Evolutionary conservation across 2,113 vertebrate species (phyloP).

Genomic region (Odontesthes bonariensis): DNA sequence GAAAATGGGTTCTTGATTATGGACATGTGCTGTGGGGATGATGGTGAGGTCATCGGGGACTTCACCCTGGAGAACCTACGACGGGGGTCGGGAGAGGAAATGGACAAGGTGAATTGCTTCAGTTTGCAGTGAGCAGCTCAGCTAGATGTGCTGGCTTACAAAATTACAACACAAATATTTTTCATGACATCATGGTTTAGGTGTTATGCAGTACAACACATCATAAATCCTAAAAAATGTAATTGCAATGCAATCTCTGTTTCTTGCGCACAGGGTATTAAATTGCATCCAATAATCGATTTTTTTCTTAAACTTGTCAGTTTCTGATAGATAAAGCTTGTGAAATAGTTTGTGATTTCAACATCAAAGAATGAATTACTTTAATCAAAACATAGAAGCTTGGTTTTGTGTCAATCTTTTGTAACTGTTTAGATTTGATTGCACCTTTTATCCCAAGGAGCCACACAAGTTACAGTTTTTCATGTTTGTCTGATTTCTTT

Average conservation of each 20-base stretch:
- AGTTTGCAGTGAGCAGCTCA: conserved; percentile 5
- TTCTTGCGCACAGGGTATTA: neutral
- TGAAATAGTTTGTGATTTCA: conserved; percentile 26
- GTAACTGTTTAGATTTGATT: conserved; percentile 13
- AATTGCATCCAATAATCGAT: neutral
- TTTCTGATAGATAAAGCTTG: conserved; percentile 16
- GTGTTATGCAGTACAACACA: neutral
- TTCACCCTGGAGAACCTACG: conserved; percentile 89
- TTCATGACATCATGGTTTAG: neutral
- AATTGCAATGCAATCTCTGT: neutral
- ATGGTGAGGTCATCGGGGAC: conserved; percentile 82
- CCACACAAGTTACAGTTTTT: neutral
- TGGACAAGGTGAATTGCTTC: conserved; percentile 85
- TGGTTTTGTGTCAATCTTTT: conserved; percentile 11
- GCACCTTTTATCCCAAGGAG: conserved; percentile 25
- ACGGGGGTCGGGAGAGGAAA: conserved; percentile 80
- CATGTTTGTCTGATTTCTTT: conserved; percentile 35
- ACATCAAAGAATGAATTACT: conserved; percentile 1
- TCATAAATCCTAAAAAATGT: neutral
- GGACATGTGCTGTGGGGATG: conserved; percentile 91
- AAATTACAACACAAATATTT: neutral
- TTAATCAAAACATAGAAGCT: conserved; percentile 19
- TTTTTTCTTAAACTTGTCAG: neutral
- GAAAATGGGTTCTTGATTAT: conserved; percentile 89
- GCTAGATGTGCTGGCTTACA: neutral